Conservation (phyloP, 2,797 vertebrate genomes). For the Phrynocephalus vlangalii region DNA sequence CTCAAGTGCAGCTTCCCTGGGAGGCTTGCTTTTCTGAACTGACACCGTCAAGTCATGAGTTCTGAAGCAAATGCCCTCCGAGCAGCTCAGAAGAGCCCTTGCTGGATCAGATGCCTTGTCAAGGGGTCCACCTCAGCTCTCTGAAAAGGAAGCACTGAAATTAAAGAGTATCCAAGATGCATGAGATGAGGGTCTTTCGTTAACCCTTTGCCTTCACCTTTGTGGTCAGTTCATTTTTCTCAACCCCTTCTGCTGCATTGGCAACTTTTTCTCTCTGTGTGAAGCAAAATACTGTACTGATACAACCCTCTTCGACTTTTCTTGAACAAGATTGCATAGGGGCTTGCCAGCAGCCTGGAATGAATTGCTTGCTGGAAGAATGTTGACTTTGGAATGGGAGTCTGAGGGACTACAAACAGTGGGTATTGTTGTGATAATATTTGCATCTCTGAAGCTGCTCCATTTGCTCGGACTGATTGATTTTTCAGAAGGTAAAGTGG, state of each 20-base stretch:
- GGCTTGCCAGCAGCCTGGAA: constrained; percentile 79
- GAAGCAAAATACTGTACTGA: constrained; percentile 61
- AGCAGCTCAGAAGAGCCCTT: constrained; percentile 61
- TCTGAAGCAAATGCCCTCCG: constrained; percentile 63
- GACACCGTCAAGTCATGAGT: constrained; percentile 64
- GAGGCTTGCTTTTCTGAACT: constrained; percentile 59
- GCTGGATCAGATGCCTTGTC: constrained; percentile 50
- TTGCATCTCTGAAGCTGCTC: constrained; percentile 96
- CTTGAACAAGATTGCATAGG: constrained; percentile 57
- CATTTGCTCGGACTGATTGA: constrained; percentile 98
- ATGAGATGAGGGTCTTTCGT: constrained; percentile 70
- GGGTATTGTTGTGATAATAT: constrained; percentile 98
- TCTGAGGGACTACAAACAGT: constrained; percentile 98
- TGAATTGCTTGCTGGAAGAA: constrained; percentile 84
- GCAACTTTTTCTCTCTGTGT: constrained; percentile 74
- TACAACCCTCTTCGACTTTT: constrained; percentile 68
- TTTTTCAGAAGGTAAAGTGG: constrained; percentile 98
- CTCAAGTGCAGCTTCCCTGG: constrained; percentile 67
- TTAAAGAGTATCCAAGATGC: constrained; percentile 65
- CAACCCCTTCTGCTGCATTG: constrained; percentile 46
- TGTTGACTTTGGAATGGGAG: constrained; percentile 96
- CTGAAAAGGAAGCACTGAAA: constrained; percentile 67
- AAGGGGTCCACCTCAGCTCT: constrained; percentile 67
- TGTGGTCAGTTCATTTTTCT: constrained; percentile 62
- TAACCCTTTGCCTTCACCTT: constrained; percentile 65